Evolutionary conservation across 2,797 vertebrate species (phyloP), one percentile per base, ranked within the genome.

Genomic region (Ctenosaura bakeri): DNA sequence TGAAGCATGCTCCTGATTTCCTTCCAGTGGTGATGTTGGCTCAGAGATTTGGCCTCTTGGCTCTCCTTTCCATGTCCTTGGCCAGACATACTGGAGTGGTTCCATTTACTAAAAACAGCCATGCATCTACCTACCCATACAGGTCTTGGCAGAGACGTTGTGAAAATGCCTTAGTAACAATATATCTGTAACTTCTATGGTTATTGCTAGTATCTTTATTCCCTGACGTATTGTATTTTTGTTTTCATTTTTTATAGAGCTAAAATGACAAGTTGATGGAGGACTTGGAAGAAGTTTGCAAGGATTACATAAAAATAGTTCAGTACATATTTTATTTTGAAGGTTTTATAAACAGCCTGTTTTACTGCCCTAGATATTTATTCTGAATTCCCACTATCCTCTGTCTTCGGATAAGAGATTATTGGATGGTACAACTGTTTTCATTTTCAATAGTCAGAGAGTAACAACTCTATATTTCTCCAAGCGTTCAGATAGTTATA

Each of bases 261-360:
- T 81, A 83, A 83, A 38, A 42, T 83, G 35, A 35, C 54, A 83
- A 10, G 14, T 9, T 64, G n/a, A 64, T 62, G 2, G 35, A 64
- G 38, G 35, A 64, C 4, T 24, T 83, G 56, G 56, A 32, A 32
- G 32, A 54, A 81, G 18, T 56, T 81, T 81, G 79, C 32, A 56
- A 81, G 82, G 56, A 83, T 38, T 62, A 83, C 35, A 64, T 64
- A 64, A 64, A 83, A 66, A 66, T 83, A 13, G 35, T 64, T 83
- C 18, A 26, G 5, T 26, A 38, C 26, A 20, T 64, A 64, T 10
- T 83, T 83, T 38, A 14, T 13, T 64, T 83, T 38, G 56, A 83
- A 38, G 59, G 7, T 62, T 62, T 38, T 62, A 59, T 82, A 35
- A 35, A 35, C 10, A 82, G 56, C 24, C 18, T 82, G n/a, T 64